These are phyloP conservation scores for Crax fasciolata DNA, from an alignment of 2,797 vertebrate genomes.

Conservation along the genomic window DNA sequence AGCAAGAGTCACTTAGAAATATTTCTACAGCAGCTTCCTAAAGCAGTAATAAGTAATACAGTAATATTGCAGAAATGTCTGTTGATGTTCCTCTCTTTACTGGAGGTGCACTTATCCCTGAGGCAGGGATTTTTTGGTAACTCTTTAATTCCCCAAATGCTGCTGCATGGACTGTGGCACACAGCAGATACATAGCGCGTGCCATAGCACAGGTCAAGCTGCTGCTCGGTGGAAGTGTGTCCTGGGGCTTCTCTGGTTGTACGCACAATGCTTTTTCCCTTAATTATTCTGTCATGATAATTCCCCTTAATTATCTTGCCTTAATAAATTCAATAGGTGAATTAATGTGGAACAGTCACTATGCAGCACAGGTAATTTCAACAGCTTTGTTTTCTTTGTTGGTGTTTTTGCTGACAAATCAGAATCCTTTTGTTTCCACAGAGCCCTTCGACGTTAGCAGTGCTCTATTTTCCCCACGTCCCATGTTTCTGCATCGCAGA, in stretches of 20 bases:
- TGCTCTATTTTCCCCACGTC: not conserved
- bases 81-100: not conserved
- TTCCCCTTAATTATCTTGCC: conserved; percentile 43
- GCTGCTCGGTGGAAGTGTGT: not conserved
- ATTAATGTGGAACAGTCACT: not conserved
- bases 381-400: not conserved
- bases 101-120: not conserved
- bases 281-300: conserved; percentile 50
- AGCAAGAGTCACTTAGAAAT: not conserved
- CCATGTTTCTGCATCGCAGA: rapidly evolving
- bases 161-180: rapidly evolving
- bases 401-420: not conserved
- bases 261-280: not conserved
- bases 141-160: not conserved
- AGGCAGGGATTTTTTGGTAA: not conserved
- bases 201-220: not conserved
- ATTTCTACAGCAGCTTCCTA: not conserved
- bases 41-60: conserved; percentile 48
- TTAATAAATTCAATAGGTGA: not conserved
- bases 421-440: not conserved
- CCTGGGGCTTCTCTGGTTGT: not conserved
- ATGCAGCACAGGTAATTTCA: not conserved
- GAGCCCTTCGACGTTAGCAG: not conserved
- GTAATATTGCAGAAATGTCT: not conserved
- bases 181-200: rapidly evolving